Conservation (phyloP, 2,113 vertebrate species). For the Casuarius casuarius region DNA sequence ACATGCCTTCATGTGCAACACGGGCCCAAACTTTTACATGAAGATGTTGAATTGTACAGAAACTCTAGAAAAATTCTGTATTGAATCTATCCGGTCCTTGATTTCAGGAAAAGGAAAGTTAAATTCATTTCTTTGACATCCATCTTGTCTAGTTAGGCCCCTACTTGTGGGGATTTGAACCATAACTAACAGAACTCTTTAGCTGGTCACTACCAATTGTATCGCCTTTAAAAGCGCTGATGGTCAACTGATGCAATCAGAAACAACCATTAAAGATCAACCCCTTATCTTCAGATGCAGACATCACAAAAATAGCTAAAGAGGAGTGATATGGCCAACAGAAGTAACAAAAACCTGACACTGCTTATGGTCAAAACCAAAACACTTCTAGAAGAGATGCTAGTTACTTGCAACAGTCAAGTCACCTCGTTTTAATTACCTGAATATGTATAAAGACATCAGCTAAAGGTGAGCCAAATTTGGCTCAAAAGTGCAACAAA, state of each 20-base stretch:
- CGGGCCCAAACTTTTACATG: rapidly evolving
- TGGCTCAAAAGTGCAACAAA: neutral
- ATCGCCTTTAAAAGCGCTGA: neutral
- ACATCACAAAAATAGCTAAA: neutral
- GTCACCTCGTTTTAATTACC: neutral
- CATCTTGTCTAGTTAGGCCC: neutral
- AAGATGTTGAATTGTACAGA: neutral
- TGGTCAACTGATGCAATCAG: neutral
- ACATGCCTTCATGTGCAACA: neutral
- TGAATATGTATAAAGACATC: rapidly evolving
- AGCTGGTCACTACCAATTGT: neutral
- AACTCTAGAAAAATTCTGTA: neutral
- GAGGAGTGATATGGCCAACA: neutral
- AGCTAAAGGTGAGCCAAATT: neutral
- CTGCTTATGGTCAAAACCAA: neutral
- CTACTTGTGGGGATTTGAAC: neutral
- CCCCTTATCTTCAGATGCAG: neutral
- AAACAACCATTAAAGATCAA: neutral
- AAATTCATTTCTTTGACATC: neutral
- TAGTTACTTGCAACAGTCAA: neutral
- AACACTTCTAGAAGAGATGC: neutral
- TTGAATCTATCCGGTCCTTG: neutral
- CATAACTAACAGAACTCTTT: neutral
- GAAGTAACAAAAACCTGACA: neutral
- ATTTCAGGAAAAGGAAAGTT: neutral